These are phyloP conservation scores for Itoplectis maculator DNA, from an alignment of 2,888 invertebrate species.

Conservation along the genomic window DNA sequence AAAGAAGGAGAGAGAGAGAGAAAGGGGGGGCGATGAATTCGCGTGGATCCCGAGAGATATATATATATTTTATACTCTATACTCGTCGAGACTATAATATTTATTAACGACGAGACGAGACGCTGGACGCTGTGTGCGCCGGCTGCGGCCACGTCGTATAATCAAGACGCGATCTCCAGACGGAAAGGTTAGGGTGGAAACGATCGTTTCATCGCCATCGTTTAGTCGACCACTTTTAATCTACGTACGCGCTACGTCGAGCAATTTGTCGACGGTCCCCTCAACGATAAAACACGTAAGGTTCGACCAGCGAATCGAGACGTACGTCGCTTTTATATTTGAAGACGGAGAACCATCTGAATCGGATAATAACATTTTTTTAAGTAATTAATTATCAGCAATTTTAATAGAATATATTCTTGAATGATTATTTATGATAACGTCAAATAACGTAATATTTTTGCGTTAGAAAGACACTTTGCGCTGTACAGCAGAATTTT, in stretches of 20 bases:
- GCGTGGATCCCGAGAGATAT: background rate
- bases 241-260: background rate
- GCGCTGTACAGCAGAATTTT: background rate
- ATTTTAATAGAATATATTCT: too few relatives aligned
- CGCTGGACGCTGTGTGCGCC: slow-evolving; percentile 17
- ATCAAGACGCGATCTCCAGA: slow-evolving; percentile 21
- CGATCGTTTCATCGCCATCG: slow-evolving; percentile 8
- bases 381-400: too few relatives aligned
- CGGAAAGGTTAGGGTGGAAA: slow-evolving; percentile 3
- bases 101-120: slow-evolving; percentile 39
- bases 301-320: background rate
- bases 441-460: too few relatives aligned
- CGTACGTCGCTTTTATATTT: background rate
- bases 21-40: too few relatives aligned
- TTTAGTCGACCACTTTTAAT: slow-evolving; percentile 15
- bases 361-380: too few relatives aligned
- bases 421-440: too few relatives aligned
- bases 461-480: too few relatives aligned
- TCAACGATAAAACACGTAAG: slow-evolving; percentile 15
- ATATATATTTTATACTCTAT: background rate
- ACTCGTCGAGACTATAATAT: slow-evolving; percentile 26
- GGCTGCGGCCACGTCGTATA: slow-evolving; percentile 35
- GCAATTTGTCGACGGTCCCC: background rate
- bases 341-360: background rate
- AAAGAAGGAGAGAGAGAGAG: too few relatives aligned